Percentiles rank a stretch among this genome's conserved stretches.
Evolutionary conservation across 2,113 vertebrate genomes (phyloP).

Genomic region (Myotis lucifugus): DNA sequence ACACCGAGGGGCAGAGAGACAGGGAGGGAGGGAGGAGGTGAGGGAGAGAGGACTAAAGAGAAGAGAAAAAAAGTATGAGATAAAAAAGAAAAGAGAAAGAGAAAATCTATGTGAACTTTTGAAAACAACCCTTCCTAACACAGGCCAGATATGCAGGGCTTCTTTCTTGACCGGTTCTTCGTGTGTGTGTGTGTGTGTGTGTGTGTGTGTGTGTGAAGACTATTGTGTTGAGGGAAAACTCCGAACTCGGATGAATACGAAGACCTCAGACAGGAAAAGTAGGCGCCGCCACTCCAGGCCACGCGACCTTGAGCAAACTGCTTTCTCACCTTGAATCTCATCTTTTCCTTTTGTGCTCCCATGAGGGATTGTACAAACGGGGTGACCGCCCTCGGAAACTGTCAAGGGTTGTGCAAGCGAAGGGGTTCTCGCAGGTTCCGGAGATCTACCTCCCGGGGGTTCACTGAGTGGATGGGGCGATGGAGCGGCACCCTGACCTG

Average conservation of each 20-base stretch:
- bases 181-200: not conserved
- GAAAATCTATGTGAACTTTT: not conserved
- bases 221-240: not conserved
- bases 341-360: conserved; percentile 4
- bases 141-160: not conserved
- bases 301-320: not conserved
- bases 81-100: not conserved
- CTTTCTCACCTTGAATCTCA: not conserved
- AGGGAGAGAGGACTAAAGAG: not conserved
- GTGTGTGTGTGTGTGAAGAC: not conserved
- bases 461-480: not conserved
- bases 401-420: not conserved
- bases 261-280: not conserved
- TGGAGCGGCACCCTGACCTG: not conserved
- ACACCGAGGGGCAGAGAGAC: not conserved
- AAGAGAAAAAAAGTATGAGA: not conserved
- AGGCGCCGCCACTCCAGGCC: not conserved
- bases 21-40: not conserved
- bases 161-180: not conserved
- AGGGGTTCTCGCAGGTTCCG: not conserved
- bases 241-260: not conserved
- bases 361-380: not conserved
- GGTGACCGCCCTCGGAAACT: not conserved
- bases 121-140: not conserved
- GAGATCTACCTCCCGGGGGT: not conserved